Evolutionary conservation across 1,140 invertebrate genomes (phyloP).

Genomic region (Magallana ariakensis): DNA sequence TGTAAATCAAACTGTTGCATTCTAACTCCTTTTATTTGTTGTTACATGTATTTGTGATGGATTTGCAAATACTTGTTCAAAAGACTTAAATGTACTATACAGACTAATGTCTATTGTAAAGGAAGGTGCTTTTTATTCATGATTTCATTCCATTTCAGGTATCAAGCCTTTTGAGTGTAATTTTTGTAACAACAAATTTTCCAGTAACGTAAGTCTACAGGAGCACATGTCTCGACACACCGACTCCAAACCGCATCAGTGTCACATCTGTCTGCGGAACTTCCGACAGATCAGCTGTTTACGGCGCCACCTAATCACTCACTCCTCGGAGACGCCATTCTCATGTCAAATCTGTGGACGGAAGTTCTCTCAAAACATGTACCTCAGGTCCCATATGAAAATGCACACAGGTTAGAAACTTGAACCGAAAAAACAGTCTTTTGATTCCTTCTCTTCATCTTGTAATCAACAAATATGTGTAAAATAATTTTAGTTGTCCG

Average conservation of each 20-base stretch:
- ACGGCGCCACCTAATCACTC: conserved; percentile 72
- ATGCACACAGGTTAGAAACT: conserved; percentile 73
- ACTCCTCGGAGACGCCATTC: conserved; percentile 70
- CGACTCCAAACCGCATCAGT: conserved; percentile 69
- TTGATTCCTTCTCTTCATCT: too few species aligned
- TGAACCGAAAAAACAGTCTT: too few species aligned
- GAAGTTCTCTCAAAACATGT: conserved; percentile 73
- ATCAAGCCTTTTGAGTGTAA: conserved; percentile 76
- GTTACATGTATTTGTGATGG: too few species aligned
- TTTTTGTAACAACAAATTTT: conserved; percentile 74
- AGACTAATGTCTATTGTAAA: background rate
- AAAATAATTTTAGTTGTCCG: too few species aligned
- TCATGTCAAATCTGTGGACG: conserved; percentile 70
- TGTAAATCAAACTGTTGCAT: too few species aligned
- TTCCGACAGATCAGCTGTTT: conserved; percentile 76
- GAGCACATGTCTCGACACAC: conserved; percentile 75
- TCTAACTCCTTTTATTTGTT: too few species aligned
- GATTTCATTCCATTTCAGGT: conserved; percentile 64
- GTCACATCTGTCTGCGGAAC: conserved; percentile 66
- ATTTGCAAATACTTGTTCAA: background rate
- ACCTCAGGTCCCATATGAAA: conserved; percentile 76
- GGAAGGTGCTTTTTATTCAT: background rate
- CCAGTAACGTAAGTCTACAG: conserved; percentile 72
- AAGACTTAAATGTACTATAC: background rate
- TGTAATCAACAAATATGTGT: too few species aligned